Conservation (phyloP, 2,113 vertebrate genomes). For the Argyrosomus japonicus region DNA sequence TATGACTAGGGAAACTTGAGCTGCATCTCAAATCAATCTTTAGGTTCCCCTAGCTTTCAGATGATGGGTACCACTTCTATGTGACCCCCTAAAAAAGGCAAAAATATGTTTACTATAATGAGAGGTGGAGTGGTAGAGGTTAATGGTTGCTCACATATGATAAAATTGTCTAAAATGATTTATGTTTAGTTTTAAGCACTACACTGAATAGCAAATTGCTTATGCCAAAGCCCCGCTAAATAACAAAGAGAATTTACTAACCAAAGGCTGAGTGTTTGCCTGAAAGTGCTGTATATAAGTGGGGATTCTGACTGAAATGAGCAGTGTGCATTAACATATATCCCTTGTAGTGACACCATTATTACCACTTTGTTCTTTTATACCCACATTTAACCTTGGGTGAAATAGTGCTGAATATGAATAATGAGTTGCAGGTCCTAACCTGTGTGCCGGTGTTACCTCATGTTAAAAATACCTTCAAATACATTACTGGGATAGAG, state of each 20-base stretch:
- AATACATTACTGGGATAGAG: constrained; percentile 53
- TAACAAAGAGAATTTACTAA: constrained; percentile 39
- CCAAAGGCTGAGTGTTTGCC: constrained; percentile 28
- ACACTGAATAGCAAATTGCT: constrained; percentile 39
- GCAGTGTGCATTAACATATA: constrained; percentile 64
- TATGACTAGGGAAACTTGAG: too few relatives aligned
- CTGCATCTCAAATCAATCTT: too few relatives aligned
- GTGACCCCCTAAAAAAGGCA: too few relatives aligned
- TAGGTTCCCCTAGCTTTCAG: too few relatives aligned
- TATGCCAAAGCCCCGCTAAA: constrained; percentile 27
- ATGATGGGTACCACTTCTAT: too few relatives aligned
- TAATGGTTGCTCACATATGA: constrained; percentile 19
- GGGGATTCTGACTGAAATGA: constrained; percentile 52
- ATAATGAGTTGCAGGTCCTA: constrained; percentile 62
- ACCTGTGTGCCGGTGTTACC: constrained; percentile 49
- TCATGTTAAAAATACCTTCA: constrained; percentile 69
- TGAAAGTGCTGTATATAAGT: constrained; percentile 40
- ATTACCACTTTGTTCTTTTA: constrained; percentile 64
- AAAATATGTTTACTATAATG: too few relatives aligned
- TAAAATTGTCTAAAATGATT: constrained; percentile 31
- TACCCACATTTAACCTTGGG: constrained; percentile 73
- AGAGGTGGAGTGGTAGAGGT: background rate
- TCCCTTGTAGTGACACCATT: constrained; percentile 63
- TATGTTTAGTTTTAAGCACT: constrained; percentile 21
- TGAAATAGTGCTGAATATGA: constrained; percentile 69